phyloP scores from a whole-genome alignment of 2,888 invertebrate species.

The Coenonympha arcania region DNA sequence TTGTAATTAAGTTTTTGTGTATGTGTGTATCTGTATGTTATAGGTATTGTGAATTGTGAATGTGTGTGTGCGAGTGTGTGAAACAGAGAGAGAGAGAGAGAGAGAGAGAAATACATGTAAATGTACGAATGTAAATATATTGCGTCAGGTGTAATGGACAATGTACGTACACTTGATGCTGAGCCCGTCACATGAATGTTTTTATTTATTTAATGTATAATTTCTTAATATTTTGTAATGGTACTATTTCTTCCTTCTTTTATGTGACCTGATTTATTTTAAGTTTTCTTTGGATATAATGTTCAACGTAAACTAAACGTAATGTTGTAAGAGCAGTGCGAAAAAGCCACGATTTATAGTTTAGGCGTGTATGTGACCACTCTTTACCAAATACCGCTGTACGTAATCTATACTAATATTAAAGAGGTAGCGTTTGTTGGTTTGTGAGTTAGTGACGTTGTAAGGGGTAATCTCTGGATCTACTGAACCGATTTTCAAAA shows the following conservation, averaged over 20 bases:
- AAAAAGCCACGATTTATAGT: slow-evolving; percentile 25
- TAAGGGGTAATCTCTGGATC: too few species aligned
- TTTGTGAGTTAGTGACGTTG: too few species aligned
- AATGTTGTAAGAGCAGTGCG: slow-evolving; percentile 34
- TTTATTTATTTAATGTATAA: slow-evolving; percentile 32
- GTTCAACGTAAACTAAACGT: slow-evolving; percentile 41
- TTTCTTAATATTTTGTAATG: slow-evolving; percentile 38
- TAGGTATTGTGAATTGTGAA: slow-evolving; percentile 30
- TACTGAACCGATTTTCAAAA: too few species aligned
- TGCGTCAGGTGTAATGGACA: slow-evolving; percentile 34
- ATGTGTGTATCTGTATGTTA: slow-evolving; percentile 16
- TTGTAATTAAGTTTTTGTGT: slow-evolving; percentile 29
- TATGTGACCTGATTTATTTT: slow-evolving; percentile 74
- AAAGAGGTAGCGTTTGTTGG: too few species aligned
- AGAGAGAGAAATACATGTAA: too few species aligned
- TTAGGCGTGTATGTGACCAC: slow-evolving; percentile 42
- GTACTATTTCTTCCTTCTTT: slow-evolving; percentile 47
- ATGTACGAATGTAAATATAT: slow-evolving; percentile 45
- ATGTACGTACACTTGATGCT: slow-evolving; percentile 12
- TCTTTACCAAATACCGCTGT: slow-evolving; percentile 56
- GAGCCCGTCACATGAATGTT: slow-evolving; percentile 31
- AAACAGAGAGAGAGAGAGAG: slow-evolving; percentile 29
- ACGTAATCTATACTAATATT: too few species aligned
- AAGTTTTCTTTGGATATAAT: slow-evolving; percentile 46
- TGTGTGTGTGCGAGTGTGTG: slow-evolving; percentile 24